These are phyloP conservation scores for Rhinichthys osculus DNA, from an alignment of 2,797 vertebrate genomes.

Conservation along the genomic window DNA sequence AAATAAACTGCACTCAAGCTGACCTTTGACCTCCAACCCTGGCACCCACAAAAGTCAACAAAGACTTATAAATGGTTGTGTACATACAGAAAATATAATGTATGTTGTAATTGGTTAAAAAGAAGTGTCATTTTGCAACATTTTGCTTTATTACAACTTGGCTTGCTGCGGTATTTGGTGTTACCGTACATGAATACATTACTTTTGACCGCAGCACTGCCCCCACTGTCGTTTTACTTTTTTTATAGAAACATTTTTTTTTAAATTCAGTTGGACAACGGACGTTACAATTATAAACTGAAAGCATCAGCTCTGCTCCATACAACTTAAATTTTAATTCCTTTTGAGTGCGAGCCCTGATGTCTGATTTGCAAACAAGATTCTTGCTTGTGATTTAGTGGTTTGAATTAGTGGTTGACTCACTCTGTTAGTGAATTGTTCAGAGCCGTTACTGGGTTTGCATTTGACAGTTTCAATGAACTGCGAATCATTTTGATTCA, in stretches of 20 bases:
- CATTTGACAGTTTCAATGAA: not conserved
- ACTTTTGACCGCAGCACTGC: too few species aligned
- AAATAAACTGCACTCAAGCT: not conserved
- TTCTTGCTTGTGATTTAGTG: not conserved
- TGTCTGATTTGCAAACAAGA: not conserved
- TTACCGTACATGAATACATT: too few species aligned
- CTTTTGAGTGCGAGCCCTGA: not conserved
- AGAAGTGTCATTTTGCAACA: not conserved
- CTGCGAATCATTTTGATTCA: not conserved
- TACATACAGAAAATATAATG: not conserved
- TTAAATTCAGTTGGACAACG: too few species aligned
- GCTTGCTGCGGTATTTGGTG: not conserved
- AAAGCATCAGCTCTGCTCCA: too few species aligned
- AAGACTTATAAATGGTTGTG: not conserved
- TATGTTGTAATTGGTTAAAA: not conserved
- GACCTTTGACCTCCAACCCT: not conserved
- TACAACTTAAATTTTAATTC: too few species aligned
- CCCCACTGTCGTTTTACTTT: too few species aligned
- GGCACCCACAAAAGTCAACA: not conserved
- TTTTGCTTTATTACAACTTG: not conserved
- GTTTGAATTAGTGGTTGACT: not conserved
- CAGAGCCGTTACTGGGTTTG: not conserved
- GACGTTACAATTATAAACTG: too few species aligned
- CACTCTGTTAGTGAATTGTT: not conserved
- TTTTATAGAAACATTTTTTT: too few species aligned